phyloP scores from a whole-genome alignment of 2,888 invertebrate genomes.

The Tachystola acroxantha region DNA sequence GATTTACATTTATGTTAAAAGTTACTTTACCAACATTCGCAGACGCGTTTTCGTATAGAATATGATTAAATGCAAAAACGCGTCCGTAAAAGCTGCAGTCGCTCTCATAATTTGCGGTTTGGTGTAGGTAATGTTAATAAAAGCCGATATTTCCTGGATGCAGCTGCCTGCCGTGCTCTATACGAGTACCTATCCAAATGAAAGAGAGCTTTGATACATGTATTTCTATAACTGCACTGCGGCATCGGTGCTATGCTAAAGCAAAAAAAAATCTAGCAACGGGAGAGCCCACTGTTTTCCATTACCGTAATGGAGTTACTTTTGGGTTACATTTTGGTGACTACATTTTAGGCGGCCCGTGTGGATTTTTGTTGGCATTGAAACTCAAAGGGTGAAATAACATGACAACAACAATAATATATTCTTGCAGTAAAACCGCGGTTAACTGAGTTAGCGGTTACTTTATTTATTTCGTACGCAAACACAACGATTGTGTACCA shows the following conservation, averaged over 20 bases:
- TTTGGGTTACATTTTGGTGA: slow-evolving; percentile 54
- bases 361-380: not conserved
- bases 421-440: too few species aligned
- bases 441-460: too few species aligned
- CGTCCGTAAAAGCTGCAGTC: slow-evolving; percentile 20
- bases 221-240: slow-evolving; percentile 68
- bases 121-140: slow-evolving; percentile 53
- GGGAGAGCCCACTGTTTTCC: slow-evolving; percentile 64
- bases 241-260: slow-evolving; percentile 52
- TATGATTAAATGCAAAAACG: not conserved
- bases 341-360: slow-evolving; percentile 32
- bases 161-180: slow-evolving; percentile 31
- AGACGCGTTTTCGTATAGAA: not conserved
- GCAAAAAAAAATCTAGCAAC: slow-evolving; percentile 47
- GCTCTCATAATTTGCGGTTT: slow-evolving; percentile 47
- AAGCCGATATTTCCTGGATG: slow-evolving; percentile 50
- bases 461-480: too few species aligned
- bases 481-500: too few species aligned
- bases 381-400: not conserved
- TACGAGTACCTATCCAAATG: slow-evolving; percentile 55
- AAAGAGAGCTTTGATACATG: slow-evolving; percentile 68
- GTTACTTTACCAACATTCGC: too few species aligned
- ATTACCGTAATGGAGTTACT: slow-evolving; percentile 68
- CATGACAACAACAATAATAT: not conserved
- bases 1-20: too few species aligned